Conservation (phyloP, 1,140 invertebrate genomes). For the Bilobella aurantiaca region DNA sequence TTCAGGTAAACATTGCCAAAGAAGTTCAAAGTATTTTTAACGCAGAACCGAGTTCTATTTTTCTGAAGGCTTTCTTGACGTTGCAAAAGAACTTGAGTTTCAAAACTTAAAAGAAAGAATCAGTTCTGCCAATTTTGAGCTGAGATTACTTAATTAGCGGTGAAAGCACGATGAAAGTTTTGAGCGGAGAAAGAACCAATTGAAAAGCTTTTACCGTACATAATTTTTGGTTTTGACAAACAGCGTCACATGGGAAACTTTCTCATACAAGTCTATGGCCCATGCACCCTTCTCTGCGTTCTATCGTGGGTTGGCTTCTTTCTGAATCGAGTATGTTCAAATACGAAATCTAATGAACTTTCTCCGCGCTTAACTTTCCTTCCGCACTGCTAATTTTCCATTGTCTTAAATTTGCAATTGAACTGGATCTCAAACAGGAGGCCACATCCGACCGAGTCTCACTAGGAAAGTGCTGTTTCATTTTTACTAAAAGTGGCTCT, state of each 20-base stretch:
- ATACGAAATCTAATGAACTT: background rate
- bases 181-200: too few species aligned
- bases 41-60: too few species aligned
- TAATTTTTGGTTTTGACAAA: background rate
- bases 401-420: background rate
- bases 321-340: conserved; percentile 53
- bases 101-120: too few species aligned
- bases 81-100: too few species aligned
- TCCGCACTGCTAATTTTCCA: background rate
- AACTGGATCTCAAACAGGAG: conserved; percentile 42
- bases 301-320: conserved; percentile 85
- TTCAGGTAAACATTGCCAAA: conserved; percentile 45
- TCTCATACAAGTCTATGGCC: conserved; percentile 77
- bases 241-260: conserved; percentile 73
- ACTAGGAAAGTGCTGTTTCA: conserved; percentile 49
- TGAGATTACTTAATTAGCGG: too few species aligned
- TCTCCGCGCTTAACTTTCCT: background rate
- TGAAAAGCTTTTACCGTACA: too few species aligned
- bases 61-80: too few species aligned
- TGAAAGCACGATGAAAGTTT: too few species aligned
- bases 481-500: too few species aligned
- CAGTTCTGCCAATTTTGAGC: background rate
- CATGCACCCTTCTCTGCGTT: conserved; percentile 68
- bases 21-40: too few species aligned
- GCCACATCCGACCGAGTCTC: conserved; percentile 76